Conservation (phyloP, 2,797 vertebrate genomes). For the Falco biarmicus region DNA sequence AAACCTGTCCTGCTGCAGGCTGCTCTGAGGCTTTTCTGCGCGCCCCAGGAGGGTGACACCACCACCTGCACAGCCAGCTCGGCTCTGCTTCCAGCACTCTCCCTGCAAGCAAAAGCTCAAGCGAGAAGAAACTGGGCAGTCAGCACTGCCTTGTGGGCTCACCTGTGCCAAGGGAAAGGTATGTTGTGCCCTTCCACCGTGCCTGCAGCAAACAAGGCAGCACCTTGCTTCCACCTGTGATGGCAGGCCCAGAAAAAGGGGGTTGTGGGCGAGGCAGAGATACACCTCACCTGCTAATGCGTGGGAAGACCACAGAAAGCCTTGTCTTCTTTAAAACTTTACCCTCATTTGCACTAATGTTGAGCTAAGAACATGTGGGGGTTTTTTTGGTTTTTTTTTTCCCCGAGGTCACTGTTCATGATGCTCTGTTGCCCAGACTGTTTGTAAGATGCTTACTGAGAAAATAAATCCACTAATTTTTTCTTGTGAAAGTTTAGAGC, state of each 20-base stretch:
- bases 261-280: background rate
- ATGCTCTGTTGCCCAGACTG: background rate
- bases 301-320: background rate
- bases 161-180: background rate
- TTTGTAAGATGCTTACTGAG: background rate
- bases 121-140: background rate
- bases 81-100: background rate
- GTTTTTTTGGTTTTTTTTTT: background rate
- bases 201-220: background rate
- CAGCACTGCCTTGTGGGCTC: background rate
- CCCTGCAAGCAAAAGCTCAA: background rate
- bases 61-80: background rate
- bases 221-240: background rate
- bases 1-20: background rate
- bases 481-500: background rate
- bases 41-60: background rate
- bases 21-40: background rate
- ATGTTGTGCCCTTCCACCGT: background rate
- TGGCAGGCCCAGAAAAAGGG: background rate
- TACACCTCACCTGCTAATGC: background rate
- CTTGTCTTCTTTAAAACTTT: background rate
- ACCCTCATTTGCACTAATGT: background rate
- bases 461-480: background rate
- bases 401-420: background rate
- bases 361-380: background rate